These are phyloP conservation scores for Drosophila prostipennis DNA, from an alignment of 2,888 invertebrate genomes.

Conservation along the genomic window DNA sequence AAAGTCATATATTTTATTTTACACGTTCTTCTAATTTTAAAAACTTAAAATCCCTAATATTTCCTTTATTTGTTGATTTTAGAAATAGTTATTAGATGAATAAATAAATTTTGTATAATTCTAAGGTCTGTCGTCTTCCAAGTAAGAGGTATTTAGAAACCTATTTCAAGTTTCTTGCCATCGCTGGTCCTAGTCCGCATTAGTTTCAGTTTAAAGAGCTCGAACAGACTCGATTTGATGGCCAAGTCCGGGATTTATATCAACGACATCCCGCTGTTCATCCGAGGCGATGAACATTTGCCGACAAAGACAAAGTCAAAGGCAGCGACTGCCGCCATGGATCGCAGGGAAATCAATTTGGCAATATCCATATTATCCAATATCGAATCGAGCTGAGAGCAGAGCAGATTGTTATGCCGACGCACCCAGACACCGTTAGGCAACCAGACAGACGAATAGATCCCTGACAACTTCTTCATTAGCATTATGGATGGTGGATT, in stretches of 20 bases:
- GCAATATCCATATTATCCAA: slow-evolving; percentile 34
- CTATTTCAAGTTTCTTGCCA: background rate
- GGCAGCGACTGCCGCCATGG: slow-evolving; percentile 49
- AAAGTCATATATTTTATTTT: background rate
- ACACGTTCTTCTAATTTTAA: background rate
- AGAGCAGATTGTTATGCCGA: slow-evolving; percentile 14
- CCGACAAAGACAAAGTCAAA: slow-evolving; percentile 79
- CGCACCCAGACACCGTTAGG: slow-evolving; percentile 52
- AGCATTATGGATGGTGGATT: slow-evolving; percentile 67
- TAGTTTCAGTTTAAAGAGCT: slow-evolving; percentile 61
- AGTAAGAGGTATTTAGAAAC: too few relatives aligned
- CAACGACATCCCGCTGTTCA: slow-evolving; percentile 64
- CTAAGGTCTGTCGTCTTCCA: too few relatives aligned
- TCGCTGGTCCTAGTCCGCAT: slow-evolving; percentile 21
- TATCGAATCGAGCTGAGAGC: slow-evolving; percentile 12
- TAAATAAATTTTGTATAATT: too few relatives aligned
- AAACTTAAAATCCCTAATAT: too few relatives aligned
- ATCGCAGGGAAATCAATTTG: slow-evolving; percentile 66
- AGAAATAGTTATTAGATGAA: too few relatives aligned
- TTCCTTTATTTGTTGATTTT: too few relatives aligned
- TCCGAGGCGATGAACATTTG: slow-evolving; percentile 44
- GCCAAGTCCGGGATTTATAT: slow-evolving; percentile 52
- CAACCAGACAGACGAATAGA: slow-evolving; percentile 26
- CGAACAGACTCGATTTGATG: slow-evolving; percentile 56
- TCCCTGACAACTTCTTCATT: slow-evolving; percentile 64